Evolutionary conservation across 2,888 invertebrate genomes (phyloP), one percentile per base, ranked within the genome.

Genomic region (Amphimallon solstitiale): DNA sequence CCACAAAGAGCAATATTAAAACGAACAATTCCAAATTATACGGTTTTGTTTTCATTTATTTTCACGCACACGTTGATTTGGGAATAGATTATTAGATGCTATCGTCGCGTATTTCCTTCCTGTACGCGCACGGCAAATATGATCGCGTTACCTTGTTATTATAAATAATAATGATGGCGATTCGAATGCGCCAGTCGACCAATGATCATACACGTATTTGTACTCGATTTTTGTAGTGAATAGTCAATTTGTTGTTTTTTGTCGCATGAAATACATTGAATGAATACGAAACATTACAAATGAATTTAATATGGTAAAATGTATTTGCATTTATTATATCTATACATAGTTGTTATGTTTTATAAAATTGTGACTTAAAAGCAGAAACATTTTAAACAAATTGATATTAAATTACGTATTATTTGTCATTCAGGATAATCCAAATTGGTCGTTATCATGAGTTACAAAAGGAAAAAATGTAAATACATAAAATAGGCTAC

Each of bases 51-150:
- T 75, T 73, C 76, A 76, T 77, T 78, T 78, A 73, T 77, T 76
- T 78, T 76, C 74, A 77, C 75, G 75, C 70, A 70, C 54, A 67
- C 65, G 66, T 69, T 70, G 59, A 67, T 71, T 76, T 76, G 76
- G 70, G 76, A 59, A 43, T 43, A 59, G 56, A 59, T 59, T 59
- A 78, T 77, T 69, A 78, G 78, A 78, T 79, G 60, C 65, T 78
- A 79, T 78, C 78, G 70, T 52, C 62, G 3, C 29, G 23, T 43
- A 66, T 76, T 77, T 78, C 78, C 78, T 79, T 78, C 78, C 78
- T 74, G 76, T 74, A 21, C 51, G 65, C 37, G 56, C 48, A 62
- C 45, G 46, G 43, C 43, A 29, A 46, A 68, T 68, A 45, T 34
- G 62, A 37, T 38, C 51, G 45, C 62, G 49, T 49, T 49, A 62